phyloP scores from a whole-genome alignment of 2,113 vertebrate genomes.

The Columbina picui region DNA sequence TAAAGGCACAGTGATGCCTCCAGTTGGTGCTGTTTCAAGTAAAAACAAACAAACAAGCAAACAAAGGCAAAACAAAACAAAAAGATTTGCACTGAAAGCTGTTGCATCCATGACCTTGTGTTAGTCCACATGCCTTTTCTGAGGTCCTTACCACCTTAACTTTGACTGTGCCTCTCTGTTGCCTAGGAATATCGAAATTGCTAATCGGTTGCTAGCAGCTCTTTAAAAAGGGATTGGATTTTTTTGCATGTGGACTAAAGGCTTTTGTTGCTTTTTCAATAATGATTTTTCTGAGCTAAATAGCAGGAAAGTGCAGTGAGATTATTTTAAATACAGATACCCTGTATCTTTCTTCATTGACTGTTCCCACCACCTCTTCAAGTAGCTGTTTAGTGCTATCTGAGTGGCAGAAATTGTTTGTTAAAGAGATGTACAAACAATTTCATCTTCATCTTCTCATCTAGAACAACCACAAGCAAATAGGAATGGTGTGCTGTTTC shows the following conservation, averaged over 20 bases:
- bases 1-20: not conserved
- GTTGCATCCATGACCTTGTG: not conserved
- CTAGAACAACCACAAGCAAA: not conserved
- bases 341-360: not conserved
- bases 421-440: not conserved
- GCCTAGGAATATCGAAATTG: not conserved
- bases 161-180: not conserved
- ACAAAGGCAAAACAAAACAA: not conserved
- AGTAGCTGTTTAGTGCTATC: conserved; percentile 2
- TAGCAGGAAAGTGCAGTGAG: not conserved
- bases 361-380: not conserved
- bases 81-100: not conserved
- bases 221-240: not conserved
- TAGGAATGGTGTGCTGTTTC: not conserved
- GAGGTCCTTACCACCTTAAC: not conserved
- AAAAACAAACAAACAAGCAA: not conserved
- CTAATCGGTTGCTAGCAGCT: not conserved
- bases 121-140: not conserved
- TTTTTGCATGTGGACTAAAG: not conserved
- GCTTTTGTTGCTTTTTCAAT: not conserved
- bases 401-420: not conserved
- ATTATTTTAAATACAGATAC: not conserved
- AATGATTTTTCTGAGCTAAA: conserved; percentile 12
- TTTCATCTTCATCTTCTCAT: not conserved
- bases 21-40: not conserved